These are phyloP conservation scores for Pangasius macronema DNA, from an alignment of 2,797 vertebrate genomes.

Conservation along the genomic window DNA sequence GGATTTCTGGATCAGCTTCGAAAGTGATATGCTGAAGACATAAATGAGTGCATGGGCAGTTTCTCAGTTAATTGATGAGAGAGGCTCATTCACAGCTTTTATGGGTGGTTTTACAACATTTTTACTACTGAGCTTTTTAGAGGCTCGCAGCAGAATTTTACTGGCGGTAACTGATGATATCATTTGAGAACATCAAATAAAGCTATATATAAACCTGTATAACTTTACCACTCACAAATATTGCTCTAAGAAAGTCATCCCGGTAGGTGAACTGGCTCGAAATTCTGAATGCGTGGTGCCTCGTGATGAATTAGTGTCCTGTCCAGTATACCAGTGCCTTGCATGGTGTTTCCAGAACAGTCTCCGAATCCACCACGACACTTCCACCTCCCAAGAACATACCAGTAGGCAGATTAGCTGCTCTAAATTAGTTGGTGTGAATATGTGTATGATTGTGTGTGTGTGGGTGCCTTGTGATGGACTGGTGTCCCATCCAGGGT, in stretches of 20 bases:
- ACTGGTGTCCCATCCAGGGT: too few relatives aligned
- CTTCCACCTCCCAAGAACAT: too few relatives aligned
- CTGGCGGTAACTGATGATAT: slow-evolving; percentile 26
- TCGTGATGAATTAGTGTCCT: background rate
- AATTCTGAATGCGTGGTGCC: background rate
- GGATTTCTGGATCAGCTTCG: background rate
- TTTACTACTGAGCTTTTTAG: slow-evolving; percentile 27
- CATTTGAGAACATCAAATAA: slow-evolving; percentile 34
- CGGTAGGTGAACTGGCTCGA: background rate
- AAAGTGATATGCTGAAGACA: background rate
- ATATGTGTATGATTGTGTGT: too few relatives aligned
- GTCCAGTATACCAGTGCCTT: background rate
- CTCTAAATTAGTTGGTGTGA: too few relatives aligned
- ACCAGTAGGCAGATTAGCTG: too few relatives aligned
- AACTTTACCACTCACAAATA: slow-evolving; percentile 21
- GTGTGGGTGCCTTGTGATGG: too few relatives aligned
- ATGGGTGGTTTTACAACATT: slow-evolving; percentile 21
- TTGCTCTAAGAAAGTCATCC: background rate
- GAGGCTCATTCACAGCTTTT: slow-evolving; percentile 26
- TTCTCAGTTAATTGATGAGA: slow-evolving; percentile 35
- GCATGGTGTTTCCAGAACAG: too few relatives aligned
- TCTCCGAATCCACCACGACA: too few relatives aligned
- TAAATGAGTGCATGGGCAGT: background rate
- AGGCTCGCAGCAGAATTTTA: slow-evolving; percentile 18
- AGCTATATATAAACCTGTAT: slow-evolving; percentile 16